phyloP scores from a whole-genome alignment of 2,113 vertebrate species.

The Bombycilla garrulus region DNA sequence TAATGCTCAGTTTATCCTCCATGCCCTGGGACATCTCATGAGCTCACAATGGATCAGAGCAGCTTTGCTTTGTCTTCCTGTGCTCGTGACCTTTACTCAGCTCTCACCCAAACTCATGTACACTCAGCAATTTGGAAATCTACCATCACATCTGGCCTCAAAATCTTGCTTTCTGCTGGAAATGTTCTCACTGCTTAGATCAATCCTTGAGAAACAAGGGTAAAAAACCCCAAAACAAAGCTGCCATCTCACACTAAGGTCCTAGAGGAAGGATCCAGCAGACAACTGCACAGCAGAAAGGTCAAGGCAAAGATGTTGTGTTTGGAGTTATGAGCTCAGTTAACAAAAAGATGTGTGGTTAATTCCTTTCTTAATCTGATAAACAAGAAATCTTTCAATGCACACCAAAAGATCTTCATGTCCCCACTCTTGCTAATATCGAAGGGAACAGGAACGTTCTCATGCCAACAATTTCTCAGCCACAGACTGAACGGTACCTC shows the following conservation, averaged over 20 bases:
- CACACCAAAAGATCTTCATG: background rate
- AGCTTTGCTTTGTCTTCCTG: background rate
- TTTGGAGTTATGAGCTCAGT: background rate
- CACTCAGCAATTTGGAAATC: background rate
- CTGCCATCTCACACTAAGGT: background rate
- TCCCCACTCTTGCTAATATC: background rate
- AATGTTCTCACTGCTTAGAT: background rate
- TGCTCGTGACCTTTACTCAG: background rate
- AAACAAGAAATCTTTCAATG: constrained; percentile 7
- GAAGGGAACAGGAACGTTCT: background rate
- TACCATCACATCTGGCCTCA: background rate
- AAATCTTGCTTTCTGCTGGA: background rate
- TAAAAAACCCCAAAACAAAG: background rate
- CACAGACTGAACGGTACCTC: background rate
- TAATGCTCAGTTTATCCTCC: background rate
- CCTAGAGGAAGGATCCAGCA: background rate
- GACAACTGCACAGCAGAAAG: background rate
- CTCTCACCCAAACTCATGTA: background rate
- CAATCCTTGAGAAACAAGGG: background rate
- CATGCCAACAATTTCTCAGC: background rate
- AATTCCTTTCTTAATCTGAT: background rate
- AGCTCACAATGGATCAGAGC: background rate
- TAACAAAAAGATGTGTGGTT: background rate
- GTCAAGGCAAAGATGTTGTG: background rate
- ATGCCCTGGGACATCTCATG: background rate